These are phyloP conservation scores for Drosophila setosimentum DNA, from an alignment of 2,888 invertebrate genomes.

Conservation along the genomic window DNA sequence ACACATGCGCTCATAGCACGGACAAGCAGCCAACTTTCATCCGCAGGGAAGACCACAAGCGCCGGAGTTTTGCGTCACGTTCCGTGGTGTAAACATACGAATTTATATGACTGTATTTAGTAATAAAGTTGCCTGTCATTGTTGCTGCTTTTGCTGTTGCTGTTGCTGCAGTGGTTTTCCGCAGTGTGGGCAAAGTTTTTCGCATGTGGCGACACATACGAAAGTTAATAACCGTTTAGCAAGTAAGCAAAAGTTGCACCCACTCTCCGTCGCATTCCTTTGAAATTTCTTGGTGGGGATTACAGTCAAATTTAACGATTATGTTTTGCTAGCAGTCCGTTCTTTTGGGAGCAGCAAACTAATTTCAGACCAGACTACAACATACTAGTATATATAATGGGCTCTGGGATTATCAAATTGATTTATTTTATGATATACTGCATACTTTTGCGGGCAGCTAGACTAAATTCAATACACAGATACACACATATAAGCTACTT, in stretches of 20 bases:
- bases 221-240: slow-evolving; percentile 80
- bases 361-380: not conserved
- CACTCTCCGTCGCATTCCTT: not conserved
- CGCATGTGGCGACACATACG: slow-evolving; percentile 60
- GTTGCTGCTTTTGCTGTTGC: slow-evolving; percentile 26
- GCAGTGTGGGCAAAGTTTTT: slow-evolving; percentile 4
- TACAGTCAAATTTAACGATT: slow-evolving; percentile 58
- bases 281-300: slow-evolving; percentile 50
- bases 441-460: slow-evolving; percentile 31
- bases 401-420: slow-evolving; percentile 59
- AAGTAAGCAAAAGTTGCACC: slow-evolving; percentile 52
- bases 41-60: slow-evolving; percentile 1
- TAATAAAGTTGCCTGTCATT: slow-evolving; percentile 71
- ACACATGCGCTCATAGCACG: slow-evolving; percentile 1
- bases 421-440: slow-evolving; percentile 41
- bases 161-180: slow-evolving; percentile 6
- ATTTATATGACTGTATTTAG: slow-evolving; percentile 75
- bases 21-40: slow-evolving; percentile 16
- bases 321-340: slow-evolving; percentile 57
- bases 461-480: not conserved
- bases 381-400: slow-evolving; percentile 21
- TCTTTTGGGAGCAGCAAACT: slow-evolving; percentile 6
- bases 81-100: slow-evolving; percentile 68
- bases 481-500: not conserved
- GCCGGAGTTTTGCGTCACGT: slow-evolving; percentile 40